Evolutionary conservation across 2,797 vertebrate species (phyloP).

Genomic region (Chrosomus eos): DNA sequence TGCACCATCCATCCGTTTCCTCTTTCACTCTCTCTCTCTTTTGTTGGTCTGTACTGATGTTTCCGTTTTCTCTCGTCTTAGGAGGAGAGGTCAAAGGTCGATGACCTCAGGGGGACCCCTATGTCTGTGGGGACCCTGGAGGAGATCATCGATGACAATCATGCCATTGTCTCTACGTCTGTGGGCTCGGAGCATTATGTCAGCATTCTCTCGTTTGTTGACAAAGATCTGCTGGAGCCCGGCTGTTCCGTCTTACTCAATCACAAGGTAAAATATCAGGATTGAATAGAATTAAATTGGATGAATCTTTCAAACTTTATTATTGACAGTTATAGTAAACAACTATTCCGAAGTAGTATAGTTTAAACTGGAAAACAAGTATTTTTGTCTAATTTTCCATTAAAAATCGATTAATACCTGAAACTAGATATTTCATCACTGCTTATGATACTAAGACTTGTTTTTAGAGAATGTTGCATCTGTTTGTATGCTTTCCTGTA

Average conservation of each 20-base stretch:
- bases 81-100: constrained; percentile 98
- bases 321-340: neutral
- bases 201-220: constrained; percentile 96
- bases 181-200: constrained; percentile 98
- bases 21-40: neutral
- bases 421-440: neutral
- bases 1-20: constrained; percentile 55
- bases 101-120: constrained; percentile 93
- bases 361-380: neutral
- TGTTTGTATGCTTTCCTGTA: too few species aligned
- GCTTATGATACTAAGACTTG: neutral
- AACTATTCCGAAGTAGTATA: neutral
- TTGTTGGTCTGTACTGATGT: neutral
- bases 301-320: neutral
- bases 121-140: constrained; percentile 99
- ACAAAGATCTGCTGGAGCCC: constrained; percentile 94
- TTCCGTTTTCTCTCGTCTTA: constrained; percentile 55
- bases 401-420: neutral
- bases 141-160: constrained; percentile 98
- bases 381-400: neutral
- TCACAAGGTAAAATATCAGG: constrained; percentile 84
- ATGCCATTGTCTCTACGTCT: constrained; percentile 95
- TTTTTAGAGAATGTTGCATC: too few species aligned
- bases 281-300: neutral
- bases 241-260: constrained; percentile 96